Conservation (phyloP, 1,140 invertebrate genomes). For the Adelges cooleyi region DNA sequence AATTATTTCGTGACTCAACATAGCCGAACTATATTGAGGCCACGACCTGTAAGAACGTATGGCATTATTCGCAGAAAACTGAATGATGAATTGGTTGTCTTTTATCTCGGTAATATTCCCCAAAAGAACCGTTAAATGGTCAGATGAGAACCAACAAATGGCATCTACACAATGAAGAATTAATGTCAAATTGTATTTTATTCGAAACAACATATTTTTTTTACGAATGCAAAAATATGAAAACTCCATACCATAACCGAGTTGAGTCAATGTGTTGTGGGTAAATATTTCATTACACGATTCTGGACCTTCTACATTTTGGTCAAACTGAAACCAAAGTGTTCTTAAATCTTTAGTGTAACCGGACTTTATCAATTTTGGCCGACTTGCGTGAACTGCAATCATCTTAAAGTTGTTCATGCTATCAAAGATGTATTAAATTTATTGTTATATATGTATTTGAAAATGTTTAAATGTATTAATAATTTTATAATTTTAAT, state of each 20-base stretch:
- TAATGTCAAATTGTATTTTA: too few relatives aligned
- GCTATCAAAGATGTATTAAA: not conserved
- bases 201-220: too few relatives aligned
- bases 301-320: slow-evolving; percentile 8
- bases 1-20: not conserved
- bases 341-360: slow-evolving; percentile 25
- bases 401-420: slow-evolving; percentile 7
- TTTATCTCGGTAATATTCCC: slow-evolving; percentile 5
- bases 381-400: not conserved
- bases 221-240: too few relatives aligned
- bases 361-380: slow-evolving; percentile 9
- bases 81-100: slow-evolving; percentile 1
- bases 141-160: slow-evolving; percentile 11
- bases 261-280: not conserved
- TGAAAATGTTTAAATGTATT: too few relatives aligned
- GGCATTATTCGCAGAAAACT: slow-evolving; percentile 5
- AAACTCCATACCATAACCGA: slow-evolving; percentile 7
- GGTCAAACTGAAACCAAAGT: slow-evolving; percentile 21
- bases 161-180: not conserved
- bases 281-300: slow-evolving; percentile 4
- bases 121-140: slow-evolving; percentile 6
- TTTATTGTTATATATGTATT: too few relatives aligned
- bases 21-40: not conserved
- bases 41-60: not conserved
- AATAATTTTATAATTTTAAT: too few relatives aligned